These are phyloP conservation scores for Galeopsomyia nigrocyanea DNA, from an alignment of 2,888 invertebrate species.

Conservation along the genomic window DNA sequence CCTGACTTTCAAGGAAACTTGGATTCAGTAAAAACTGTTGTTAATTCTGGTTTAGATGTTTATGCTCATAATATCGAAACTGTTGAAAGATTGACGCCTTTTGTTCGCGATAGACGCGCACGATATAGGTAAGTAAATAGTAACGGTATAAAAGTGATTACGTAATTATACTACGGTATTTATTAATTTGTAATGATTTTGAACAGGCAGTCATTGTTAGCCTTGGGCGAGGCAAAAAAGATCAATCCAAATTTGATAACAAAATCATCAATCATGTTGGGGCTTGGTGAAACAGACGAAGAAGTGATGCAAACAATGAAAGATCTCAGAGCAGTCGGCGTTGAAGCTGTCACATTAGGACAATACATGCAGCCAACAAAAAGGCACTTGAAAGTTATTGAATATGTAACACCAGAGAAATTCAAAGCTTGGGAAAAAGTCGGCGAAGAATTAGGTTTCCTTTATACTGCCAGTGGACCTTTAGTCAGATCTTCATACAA, in stretches of 20 bases:
- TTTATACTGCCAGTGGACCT: slow-evolving; percentile 98
- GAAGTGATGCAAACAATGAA: slow-evolving; percentile 89
- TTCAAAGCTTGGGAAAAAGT: slow-evolving; percentile 88
- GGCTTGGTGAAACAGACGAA: slow-evolving; percentile 90
- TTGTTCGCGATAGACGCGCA: slow-evolving; percentile 94
- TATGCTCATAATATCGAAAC: slow-evolving; percentile 99
- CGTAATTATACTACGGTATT: neutral
- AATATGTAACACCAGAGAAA: slow-evolving; percentile 97
- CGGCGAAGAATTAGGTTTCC: slow-evolving; percentile 89
- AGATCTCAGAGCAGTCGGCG: slow-evolving; percentile 85
- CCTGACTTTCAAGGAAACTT: slow-evolving; percentile 94
- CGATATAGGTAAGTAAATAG: slow-evolving; percentile 76
- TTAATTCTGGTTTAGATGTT: slow-evolving; percentile 90
- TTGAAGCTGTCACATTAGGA: slow-evolving; percentile 96
- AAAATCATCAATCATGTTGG: slow-evolving; percentile 98
- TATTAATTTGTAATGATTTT: slow-evolving; percentile 31
- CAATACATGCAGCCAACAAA: slow-evolving; percentile 99
- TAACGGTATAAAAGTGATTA: too few species aligned
- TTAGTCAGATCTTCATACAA: slow-evolving; percentile 96
- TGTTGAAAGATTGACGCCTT: slow-evolving; percentile 89
- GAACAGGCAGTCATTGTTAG: slow-evolving; percentile 84
- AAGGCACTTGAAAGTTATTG: slow-evolving; percentile 91
- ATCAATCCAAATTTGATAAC: slow-evolving; percentile 88
- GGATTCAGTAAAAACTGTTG: slow-evolving; percentile 81
- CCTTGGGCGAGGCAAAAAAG: slow-evolving; percentile 85